Evolutionary conservation across 2,113 vertebrate species (phyloP).

Genomic region (Sinocyclocheilus rhinocerous): DNA sequence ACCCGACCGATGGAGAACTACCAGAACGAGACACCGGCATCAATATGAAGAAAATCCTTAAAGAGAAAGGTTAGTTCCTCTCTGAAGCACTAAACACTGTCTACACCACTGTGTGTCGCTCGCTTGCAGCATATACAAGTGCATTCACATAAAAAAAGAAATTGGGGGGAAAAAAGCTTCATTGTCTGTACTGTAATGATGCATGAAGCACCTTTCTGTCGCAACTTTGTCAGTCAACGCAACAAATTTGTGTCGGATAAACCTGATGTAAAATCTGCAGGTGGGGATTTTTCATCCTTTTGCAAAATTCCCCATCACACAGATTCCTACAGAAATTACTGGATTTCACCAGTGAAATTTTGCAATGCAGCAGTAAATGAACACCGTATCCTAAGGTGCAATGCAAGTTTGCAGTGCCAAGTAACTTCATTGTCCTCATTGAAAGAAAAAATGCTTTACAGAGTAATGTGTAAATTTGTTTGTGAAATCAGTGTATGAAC

Average conservation of each 20-base stretch:
- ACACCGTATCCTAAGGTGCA: too few species aligned
- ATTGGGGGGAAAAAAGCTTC: background rate
- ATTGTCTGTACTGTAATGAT: background rate
- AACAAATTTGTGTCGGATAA: background rate
- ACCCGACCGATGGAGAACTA: constrained; percentile 77
- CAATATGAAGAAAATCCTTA: constrained; percentile 82
- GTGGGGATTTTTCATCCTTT: background rate
- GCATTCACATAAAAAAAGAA: too few species aligned
- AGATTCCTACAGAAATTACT: background rate
- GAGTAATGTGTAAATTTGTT: background rate
- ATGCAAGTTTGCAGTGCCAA: too few species aligned
- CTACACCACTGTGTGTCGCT: background rate
- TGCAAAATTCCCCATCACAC: background rate
- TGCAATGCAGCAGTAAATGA: too few species aligned
- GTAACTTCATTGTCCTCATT: too few species aligned
- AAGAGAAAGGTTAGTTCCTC: constrained; percentile 78
- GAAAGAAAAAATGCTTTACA: too few species aligned
- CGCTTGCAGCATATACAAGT: too few species aligned
- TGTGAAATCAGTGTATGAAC: background rate
- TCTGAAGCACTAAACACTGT: background rate
- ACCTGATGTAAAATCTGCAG: background rate
- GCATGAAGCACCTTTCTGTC: background rate
- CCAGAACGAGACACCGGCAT: constrained; percentile 79
- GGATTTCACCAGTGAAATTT: background rate
- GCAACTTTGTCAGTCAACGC: background rate